phyloP scores from a whole-genome alignment of 2,888 invertebrate species.

The Plebejus melissa region DNA sequence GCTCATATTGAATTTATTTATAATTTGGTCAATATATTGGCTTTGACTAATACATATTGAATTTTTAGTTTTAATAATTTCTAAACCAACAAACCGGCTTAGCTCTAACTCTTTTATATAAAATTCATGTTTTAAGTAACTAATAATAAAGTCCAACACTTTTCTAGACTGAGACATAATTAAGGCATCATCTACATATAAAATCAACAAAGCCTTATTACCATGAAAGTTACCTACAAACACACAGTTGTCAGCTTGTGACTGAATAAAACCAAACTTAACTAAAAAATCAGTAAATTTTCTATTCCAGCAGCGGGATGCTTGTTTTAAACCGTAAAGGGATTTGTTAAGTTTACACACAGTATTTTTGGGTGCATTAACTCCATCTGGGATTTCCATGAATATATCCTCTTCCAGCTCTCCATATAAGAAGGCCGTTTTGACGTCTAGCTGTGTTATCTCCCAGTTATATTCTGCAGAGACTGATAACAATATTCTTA shows the following conservation, averaged over 20 bases:
- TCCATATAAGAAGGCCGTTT: constrained; percentile 30
- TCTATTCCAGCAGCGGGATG: constrained; percentile 33
- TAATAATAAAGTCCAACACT: not conserved
- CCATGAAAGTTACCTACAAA: not conserved
- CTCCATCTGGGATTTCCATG: constrained; percentile 29
- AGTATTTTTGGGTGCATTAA: constrained; percentile 2
- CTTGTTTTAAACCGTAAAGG: constrained; percentile 32
- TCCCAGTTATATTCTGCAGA: constrained; percentile 7
- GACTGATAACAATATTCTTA: too few species aligned
- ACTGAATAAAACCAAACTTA: constrained; percentile 24
- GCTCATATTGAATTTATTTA: not conserved
- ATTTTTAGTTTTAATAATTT: too few species aligned
- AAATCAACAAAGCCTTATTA: not conserved
- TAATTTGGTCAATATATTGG: not conserved
- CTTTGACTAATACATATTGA: too few species aligned
- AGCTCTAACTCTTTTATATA: not conserved
- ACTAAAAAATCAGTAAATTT: constrained; percentile 28
- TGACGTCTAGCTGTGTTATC: constrained; percentile 31
- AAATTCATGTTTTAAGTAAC: not conserved
- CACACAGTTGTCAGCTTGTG: constrained; percentile 27
- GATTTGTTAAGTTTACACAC: constrained; percentile 33
- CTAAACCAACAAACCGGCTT: not conserved
- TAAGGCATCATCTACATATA: not conserved
- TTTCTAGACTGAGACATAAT: not conserved
- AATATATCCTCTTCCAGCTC: constrained; percentile 26